These are phyloP conservation scores for Myopa tessellatipennis DNA, from an alignment of 2,888 invertebrate species.

Conservation along the genomic window DNA sequence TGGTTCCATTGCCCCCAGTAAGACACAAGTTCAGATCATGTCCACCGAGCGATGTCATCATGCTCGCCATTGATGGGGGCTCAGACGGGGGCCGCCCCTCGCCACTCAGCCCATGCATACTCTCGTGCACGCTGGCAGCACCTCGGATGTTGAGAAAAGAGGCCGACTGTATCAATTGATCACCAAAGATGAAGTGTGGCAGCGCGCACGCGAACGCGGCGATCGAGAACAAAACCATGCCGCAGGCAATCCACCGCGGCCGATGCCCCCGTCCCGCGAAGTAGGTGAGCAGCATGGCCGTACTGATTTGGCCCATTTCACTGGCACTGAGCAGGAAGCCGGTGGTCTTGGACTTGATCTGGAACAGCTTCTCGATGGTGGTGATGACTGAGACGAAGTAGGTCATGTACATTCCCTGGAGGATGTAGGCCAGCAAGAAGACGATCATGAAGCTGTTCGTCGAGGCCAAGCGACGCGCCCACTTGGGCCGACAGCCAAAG, in stretches of 20 bases:
- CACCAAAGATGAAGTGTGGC: conserved; percentile 88
- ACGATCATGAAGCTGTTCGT: conserved; percentile 90
- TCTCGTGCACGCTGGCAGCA: neutral
- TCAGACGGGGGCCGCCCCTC: conserved; percentile 18
- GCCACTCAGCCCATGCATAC: neutral
- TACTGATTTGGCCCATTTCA: conserved; percentile 93
- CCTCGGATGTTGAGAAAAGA: conserved; percentile 52
- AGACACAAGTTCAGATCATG: conserved; percentile 59
- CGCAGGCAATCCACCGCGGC: conserved; percentile 93
- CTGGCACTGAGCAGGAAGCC: conserved; percentile 91
- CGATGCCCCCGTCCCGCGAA: conserved; percentile 92
- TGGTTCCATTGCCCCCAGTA: conserved; percentile 52
- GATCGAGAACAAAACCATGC: conserved; percentile 88
- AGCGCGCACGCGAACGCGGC: conserved; percentile 88
- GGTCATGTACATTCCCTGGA: conserved; percentile 92
- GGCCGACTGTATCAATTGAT: conserved; percentile 72
- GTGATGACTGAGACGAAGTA: conserved; percentile 95
- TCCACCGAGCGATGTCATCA: neutral
- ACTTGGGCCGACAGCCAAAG: conserved; percentile 80
- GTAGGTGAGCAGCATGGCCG: conserved; percentile 87
- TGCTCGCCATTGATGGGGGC: conserved; percentile 4
- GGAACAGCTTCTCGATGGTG: conserved; percentile 91
- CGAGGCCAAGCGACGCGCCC: conserved; percentile 83
- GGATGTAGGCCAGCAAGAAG: conserved; percentile 88
- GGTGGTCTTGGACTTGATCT: conserved; percentile 91